Evolutionary conservation across 2,888 invertebrate genomes (phyloP).

Genomic region (Nomada fucata): DNA sequence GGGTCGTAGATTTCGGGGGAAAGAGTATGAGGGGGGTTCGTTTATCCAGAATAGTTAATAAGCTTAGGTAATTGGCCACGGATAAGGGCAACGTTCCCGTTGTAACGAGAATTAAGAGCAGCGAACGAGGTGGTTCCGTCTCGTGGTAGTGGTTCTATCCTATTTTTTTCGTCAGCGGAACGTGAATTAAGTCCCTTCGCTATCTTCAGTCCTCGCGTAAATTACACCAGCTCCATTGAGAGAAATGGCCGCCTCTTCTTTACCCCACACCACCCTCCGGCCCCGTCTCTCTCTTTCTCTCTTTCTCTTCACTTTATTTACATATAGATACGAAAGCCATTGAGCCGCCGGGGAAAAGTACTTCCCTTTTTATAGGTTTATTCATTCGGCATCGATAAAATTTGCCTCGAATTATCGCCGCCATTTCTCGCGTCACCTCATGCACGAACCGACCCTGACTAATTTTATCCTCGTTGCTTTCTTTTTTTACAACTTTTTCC

Average conservation of each 20-base stretch:
- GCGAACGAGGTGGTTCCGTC: constrained; percentile 75
- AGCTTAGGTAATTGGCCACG: constrained; percentile 57
- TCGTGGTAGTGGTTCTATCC: constrained; percentile 55
- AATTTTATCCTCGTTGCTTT: not conserved
- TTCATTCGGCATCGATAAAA: constrained; percentile 73
- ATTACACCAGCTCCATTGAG: constrained; percentile 72
- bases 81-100: constrained; percentile 42
- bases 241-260: constrained; percentile 73
- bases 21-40: constrained; percentile 18
- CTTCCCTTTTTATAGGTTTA: constrained; percentile 70
- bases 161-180: constrained; percentile 64
- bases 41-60: constrained; percentile 58
- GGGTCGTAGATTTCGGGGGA: not conserved
- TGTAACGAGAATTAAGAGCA: constrained; percentile 67
- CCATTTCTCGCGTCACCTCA: constrained; percentile 33
- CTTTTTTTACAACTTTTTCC: no score
- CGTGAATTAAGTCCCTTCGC: constrained; percentile 74
- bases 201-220: constrained; percentile 75
- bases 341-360: constrained; percentile 70
- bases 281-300: constrained; percentile 3
- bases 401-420: constrained; percentile 69
- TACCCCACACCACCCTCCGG: constrained; percentile 45
- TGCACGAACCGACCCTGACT: not conserved
- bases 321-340: constrained; percentile 81
- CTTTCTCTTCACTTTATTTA: constrained; percentile 71